Evolutionary conservation across 2,113 vertebrate genomes (phyloP).

Genomic region (Corythornis cristatus): DNA sequence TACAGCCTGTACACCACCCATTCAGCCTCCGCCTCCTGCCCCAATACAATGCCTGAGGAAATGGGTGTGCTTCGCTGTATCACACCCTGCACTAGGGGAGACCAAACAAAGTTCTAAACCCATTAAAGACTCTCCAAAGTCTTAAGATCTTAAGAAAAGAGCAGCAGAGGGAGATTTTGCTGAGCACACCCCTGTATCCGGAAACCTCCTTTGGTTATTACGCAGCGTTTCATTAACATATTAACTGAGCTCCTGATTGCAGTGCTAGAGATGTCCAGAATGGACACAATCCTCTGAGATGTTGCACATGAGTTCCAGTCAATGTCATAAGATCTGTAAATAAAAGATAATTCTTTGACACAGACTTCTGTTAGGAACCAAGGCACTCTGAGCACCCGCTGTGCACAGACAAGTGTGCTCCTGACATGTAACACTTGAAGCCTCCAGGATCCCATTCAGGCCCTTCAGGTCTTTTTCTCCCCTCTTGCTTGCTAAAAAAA

Average conservation of each 20-base stretch:
- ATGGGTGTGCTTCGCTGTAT: accelerated
- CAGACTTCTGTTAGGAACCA: not conserved
- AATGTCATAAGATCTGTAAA: not conserved
- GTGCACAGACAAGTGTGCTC: not conserved
- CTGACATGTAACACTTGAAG: not conserved
- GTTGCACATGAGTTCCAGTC: not conserved
- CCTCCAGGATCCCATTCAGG: not conserved
- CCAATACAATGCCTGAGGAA: accelerated
- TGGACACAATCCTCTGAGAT: not conserved
- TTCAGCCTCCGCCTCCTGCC: not conserved
- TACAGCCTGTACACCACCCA: accelerated
- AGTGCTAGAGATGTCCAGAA: not conserved
- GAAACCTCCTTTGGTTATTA: not conserved
- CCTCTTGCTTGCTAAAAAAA: not conserved
- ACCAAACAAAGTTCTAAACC: not conserved
- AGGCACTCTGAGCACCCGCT: not conserved
- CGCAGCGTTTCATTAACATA: not conserved
- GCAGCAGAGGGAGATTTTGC: not conserved
- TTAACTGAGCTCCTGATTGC: not conserved
- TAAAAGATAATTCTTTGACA: not conserved
- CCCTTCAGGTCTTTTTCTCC: not conserved
- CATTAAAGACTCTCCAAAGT: not conserved
- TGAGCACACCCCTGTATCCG: not conserved
- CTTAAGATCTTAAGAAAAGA: not conserved
- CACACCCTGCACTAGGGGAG: not conserved